Percentiles rank a stretch among this genome's conserved stretches.
These are phyloP conservation scores for Nanorana parkeri DNA, from an alignment of 2,113 vertebrate species.

Conservation along the genomic window DNA sequence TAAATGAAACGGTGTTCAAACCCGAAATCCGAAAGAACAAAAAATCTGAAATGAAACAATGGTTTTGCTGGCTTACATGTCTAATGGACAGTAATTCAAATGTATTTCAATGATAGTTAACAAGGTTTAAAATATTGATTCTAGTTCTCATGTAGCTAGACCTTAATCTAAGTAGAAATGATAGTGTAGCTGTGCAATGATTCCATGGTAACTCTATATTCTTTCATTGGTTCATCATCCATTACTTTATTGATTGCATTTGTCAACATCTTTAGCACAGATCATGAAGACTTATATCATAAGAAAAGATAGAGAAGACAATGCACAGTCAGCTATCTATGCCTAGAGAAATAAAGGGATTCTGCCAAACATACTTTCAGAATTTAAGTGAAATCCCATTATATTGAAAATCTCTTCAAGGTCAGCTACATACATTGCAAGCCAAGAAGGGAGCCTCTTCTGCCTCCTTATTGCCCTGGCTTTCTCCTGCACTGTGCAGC, in stretches of 20 bases:
- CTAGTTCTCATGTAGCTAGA: slow-evolving; percentile 61
- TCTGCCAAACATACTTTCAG: slow-evolving; percentile 44
- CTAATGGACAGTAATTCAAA: not conserved
- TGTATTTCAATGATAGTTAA: slow-evolving; percentile 41
- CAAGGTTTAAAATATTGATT: slow-evolving; percentile 65
- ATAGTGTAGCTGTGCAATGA: slow-evolving; percentile 66
- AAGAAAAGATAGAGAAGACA: slow-evolving; percentile 68
- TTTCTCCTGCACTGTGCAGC: too few species aligned
- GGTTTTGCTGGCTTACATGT: too few species aligned
- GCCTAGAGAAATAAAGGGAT: slow-evolving; percentile 68
- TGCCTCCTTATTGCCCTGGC: too few species aligned
- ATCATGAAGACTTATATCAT: slow-evolving; percentile 67
- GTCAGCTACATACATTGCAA: too few species aligned
- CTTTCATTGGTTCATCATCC: slow-evolving; percentile 89
- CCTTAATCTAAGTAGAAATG: slow-evolving; percentile 60
- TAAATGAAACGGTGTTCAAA: too few species aligned
- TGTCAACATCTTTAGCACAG: slow-evolving; percentile 76
- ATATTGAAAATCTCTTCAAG: too few species aligned
- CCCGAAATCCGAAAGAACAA: too few species aligned
- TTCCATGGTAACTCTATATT: slow-evolving; percentile 68
- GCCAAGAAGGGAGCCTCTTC: too few species aligned
- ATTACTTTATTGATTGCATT: slow-evolving; percentile 88
- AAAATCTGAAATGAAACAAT: too few species aligned
- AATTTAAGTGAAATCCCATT: too few species aligned
- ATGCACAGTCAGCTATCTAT: slow-evolving; percentile 78